Evolutionary conservation across 2,113 vertebrate genomes (phyloP).

Genomic region (Camelus bactrianus): DNA sequence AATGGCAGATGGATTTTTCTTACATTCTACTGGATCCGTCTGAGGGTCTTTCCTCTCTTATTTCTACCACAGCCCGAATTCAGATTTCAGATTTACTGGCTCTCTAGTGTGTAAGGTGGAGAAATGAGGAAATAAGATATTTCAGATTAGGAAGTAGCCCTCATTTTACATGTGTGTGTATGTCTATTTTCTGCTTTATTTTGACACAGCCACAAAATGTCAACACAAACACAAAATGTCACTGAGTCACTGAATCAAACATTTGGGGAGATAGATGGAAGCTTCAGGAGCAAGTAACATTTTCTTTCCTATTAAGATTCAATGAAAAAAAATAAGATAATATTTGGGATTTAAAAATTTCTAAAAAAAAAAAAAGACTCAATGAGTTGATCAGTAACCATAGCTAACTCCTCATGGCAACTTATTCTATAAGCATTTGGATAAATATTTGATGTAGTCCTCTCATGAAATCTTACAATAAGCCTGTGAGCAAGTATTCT

Average conservation of each 20-base stretch:
- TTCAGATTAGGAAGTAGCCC: not conserved
- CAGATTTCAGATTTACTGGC: slow-evolving; percentile 1
- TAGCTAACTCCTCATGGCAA: not conserved
- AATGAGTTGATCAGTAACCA: not conserved
- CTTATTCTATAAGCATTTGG: not conserved
- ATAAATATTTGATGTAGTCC: not conserved
- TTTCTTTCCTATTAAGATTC: not conserved
- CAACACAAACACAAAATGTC: slow-evolving; percentile 4
- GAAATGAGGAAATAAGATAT: not conserved
- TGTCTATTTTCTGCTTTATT: not conserved
- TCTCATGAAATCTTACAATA: not conserved
- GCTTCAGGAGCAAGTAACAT: not conserved
- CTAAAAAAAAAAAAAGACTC: too few species aligned
- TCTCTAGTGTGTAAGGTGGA: not conserved
- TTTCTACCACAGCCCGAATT: not conserved
- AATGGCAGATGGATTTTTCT: not conserved
- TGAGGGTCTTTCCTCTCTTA: not conserved
- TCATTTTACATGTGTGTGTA: not conserved
- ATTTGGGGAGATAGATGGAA: not conserved
- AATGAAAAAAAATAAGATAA: not conserved
- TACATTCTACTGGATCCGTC: not conserved
- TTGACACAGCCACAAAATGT: not conserved
- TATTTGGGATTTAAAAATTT: too few species aligned
- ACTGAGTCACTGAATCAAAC: not conserved
- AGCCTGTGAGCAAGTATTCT: not conserved